Percentiles rank a stretch among this genome's conserved stretches.
These are phyloP conservation scores for Cercocebus atys DNA, from an alignment of 2,113 vertebrate species.

Conservation along the genomic window DNA sequence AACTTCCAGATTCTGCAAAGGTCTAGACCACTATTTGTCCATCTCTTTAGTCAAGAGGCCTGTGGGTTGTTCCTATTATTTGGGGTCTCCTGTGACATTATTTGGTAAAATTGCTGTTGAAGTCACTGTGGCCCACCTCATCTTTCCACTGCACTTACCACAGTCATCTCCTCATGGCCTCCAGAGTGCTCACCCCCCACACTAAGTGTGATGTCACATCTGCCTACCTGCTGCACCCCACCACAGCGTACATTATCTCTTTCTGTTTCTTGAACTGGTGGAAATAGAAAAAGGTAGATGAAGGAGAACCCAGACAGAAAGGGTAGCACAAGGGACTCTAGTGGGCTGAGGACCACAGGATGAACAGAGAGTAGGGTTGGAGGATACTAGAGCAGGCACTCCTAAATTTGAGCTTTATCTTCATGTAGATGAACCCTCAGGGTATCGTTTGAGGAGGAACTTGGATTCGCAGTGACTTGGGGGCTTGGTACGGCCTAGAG, in stretches of 20 bases:
- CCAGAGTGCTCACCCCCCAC: not conserved
- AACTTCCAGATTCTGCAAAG: not conserved
- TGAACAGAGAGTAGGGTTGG: not conserved
- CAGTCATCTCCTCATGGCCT: not conserved
- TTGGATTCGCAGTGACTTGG: fast-evolving
- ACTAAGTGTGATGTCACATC: fast-evolving
- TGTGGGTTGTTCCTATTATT: not conserved
- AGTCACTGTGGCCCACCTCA: not conserved
- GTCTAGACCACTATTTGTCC: not conserved
- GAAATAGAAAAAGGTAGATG: not conserved
- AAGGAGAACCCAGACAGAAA: not conserved
- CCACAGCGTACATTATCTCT: not conserved
- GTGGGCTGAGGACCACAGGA: too few relatives aligned
- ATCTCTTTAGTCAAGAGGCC: not conserved
- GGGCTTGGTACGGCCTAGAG: not conserved
- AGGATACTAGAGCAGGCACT: fast-evolving
- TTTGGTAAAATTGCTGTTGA: not conserved
- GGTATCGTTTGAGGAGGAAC: not conserved
- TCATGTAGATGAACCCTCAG: not conserved
- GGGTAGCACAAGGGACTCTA: not conserved
- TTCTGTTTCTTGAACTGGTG: not conserved
- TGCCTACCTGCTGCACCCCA: fast-evolving
- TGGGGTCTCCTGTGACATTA: not conserved
- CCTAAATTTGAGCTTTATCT: not conserved
- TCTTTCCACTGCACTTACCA: not conserved